Conservation (phyloP, 2,797 vertebrate genomes). For the Lophius americanus region DNA sequence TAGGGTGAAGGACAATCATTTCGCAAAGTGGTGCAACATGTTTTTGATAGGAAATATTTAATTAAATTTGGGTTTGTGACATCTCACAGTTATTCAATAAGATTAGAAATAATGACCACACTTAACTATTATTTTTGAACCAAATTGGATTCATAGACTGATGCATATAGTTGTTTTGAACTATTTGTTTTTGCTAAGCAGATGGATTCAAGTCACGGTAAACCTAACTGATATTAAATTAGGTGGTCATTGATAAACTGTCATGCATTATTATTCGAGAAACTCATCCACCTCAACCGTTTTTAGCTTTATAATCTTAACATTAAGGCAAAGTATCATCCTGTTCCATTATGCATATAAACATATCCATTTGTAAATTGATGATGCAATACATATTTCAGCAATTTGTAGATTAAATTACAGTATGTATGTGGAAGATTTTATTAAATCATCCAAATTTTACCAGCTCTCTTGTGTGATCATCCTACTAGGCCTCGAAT, state of each 20-base stretch:
- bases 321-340: neutral
- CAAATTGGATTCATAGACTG: no score
- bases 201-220: neutral
- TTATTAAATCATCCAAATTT: neutral
- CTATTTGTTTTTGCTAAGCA: neutral
- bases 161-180: neutral
- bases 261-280: neutral
- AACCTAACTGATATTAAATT: neutral
- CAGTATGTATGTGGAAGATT: neutral
- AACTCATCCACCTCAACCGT: no score
- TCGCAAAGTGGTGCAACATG: neutral
- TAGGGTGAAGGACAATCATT: neutral
- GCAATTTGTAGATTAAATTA: neutral
- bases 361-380: constrained; percentile 4
- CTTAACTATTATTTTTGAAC: no score
- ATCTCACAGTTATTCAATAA: neutral
- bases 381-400: neutral
- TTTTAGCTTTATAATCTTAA: no score
- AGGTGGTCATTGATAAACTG: neutral
- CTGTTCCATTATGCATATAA: neutral
- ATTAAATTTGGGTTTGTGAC: neutral
- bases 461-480: neutral
- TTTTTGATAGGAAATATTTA: neutral
- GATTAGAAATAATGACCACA: neutral
- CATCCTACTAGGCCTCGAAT: constrained; percentile 85